phyloP scores from a whole-genome alignment of 92 coral and sea anemone species.

The Metridium senile region DNA sequence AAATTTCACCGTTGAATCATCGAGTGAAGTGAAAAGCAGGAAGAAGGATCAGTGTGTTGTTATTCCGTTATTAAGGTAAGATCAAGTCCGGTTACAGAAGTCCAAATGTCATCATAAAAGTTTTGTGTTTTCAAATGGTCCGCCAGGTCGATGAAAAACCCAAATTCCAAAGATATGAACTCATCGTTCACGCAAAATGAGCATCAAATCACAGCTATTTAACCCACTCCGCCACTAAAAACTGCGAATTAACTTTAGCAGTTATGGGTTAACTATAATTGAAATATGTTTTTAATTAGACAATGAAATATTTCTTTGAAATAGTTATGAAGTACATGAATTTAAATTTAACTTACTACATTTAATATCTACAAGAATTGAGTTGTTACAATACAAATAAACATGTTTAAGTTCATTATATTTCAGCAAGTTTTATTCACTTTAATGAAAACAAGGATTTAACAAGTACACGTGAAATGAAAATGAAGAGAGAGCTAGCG shows the following conservation, averaged over 20 bases:
- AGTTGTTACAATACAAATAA: no score
- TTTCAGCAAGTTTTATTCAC: no score
- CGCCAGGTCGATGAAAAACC: conserved; percentile 10
- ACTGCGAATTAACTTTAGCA: neutral
- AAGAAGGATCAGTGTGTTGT: neutral
- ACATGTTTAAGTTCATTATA: neutral
- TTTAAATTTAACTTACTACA: neutral
- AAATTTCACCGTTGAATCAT: neutral
- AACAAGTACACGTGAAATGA: no score
- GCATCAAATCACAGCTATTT: neutral
- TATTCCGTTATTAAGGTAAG: neutral
- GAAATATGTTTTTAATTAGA: neutral
- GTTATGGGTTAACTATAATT: neutral
- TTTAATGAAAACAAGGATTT: no score
- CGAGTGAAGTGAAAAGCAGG: neutral
- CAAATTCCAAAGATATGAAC: conserved; percentile 15
- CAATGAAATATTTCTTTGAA: neutral
- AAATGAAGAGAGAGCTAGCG: no score
- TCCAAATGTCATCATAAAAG: neutral
- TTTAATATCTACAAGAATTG: no score
- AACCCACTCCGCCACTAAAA: neutral
- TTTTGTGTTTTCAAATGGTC: neutral
- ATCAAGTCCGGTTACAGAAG: neutral
- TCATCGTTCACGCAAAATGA: conserved; percentile 1
- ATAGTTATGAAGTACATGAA: neutral